phyloP scores from a whole-genome alignment of 2,113 vertebrate species.

The Trochalopteron elliotii region DNA sequence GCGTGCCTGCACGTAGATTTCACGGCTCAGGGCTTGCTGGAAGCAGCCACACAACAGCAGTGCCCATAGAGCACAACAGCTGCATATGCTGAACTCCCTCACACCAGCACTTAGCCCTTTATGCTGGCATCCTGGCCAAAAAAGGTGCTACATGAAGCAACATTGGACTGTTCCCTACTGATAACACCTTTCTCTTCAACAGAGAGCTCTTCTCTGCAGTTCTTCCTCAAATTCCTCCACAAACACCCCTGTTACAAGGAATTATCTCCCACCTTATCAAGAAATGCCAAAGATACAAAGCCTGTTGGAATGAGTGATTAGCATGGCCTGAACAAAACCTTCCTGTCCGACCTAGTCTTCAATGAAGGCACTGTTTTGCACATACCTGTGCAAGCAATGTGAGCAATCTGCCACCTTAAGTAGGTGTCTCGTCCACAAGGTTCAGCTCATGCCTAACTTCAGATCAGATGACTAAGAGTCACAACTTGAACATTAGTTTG shows the following conservation, averaged over 20 bases:
- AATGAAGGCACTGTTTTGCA: not conserved
- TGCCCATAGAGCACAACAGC: rapidly evolving
- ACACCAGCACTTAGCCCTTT: not conserved
- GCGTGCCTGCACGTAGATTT: not conserved
- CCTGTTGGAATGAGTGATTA: not conserved
- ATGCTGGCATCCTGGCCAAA: not conserved
- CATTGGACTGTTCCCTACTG: not conserved
- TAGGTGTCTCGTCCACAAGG: not conserved
- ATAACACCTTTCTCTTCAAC: not conserved
- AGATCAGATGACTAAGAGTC: not conserved
- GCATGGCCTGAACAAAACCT: not conserved
- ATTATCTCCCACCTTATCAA: not conserved
- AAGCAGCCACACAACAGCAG: not conserved
- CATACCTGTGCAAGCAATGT: not conserved
- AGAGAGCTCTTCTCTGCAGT: not conserved
- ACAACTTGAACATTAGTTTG: not conserved
- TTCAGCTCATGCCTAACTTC: not conserved
- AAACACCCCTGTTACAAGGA: not conserved
- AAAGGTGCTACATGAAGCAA: not conserved
- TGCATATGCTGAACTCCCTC: not conserved
- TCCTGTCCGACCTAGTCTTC: not conserved
- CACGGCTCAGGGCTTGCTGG: not conserved
- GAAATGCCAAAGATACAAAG: not conserved
- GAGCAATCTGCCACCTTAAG: not conserved
- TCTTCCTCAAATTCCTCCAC: not conserved